These are phyloP conservation scores for Rhaphigaster nebulosa DNA, from an alignment of 2,888 invertebrate genomes.

Conservation along the genomic window DNA sequence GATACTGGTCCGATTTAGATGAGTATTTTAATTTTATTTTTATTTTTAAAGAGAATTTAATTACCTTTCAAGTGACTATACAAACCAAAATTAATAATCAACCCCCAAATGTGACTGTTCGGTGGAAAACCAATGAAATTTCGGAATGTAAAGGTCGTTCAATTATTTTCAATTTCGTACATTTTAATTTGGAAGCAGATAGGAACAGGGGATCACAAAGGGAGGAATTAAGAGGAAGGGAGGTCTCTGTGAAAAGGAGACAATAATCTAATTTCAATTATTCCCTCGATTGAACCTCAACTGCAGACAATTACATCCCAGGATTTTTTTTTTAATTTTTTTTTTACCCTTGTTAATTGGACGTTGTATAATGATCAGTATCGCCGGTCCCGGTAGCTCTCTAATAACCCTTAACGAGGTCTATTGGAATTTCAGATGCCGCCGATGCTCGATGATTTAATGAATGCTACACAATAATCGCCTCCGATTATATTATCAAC, in stretches of 20 bases:
- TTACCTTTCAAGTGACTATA: too few species aligned
- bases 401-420: slow-evolving; percentile 30
- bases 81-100: background rate
- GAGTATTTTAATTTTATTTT: too few species aligned
- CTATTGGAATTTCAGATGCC: slow-evolving; percentile 16
- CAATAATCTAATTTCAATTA: slow-evolving; percentile 42
- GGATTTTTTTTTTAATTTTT: background rate
- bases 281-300: slow-evolving; percentile 29
- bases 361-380: slow-evolving; percentile 12
- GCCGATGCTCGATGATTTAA: background rate
- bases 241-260: background rate
- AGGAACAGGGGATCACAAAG: background rate
- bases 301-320: slow-evolving; percentile 18
- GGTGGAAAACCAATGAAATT: background rate
- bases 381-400: background rate
- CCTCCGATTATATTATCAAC: background rate
- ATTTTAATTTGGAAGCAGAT: background rate
- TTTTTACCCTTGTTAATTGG: slow-evolving; percentile 13
- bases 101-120: background rate
- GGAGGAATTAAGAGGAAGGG: background rate
- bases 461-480: background rate
- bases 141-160: background rate
- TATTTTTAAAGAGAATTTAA: too few species aligned
- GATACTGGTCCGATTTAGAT: too few species aligned
- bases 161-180: slow-evolving; percentile 16